Base-by-base conservation (phyloP, 2,888 invertebrate species). In the Sialis lutaria region DNA sequence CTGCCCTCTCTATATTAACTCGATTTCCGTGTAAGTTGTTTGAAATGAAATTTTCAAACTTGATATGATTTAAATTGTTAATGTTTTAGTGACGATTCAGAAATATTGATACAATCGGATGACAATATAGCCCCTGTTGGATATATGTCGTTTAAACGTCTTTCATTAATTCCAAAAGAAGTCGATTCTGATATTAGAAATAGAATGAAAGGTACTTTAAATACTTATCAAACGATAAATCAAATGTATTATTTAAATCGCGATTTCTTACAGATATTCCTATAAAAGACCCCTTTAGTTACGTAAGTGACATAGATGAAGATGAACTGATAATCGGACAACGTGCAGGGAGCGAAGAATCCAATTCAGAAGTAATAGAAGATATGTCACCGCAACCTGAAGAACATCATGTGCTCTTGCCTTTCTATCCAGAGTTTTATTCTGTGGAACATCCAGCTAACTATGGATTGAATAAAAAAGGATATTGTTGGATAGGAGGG, bases 71-170 rank as follows among this genome's bases (percentile, higher is more conserved):
- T n/a, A n/a, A n/a, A n/a, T n/a, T n/a, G 22, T 22, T 22, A n/a
- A 41, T 42, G 47, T 42, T 44, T 33, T 40, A 89, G 89, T 61
- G 87, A 88, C 65, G 82, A 87, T 57, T 80, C 78, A 56, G 88
- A 93, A 70, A 75, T 82, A 57, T 78, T 96, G 49, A 77, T 89
- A 54, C 91, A 92, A 63, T 83, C 93, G 22, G 82, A 88, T 57
- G 92, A 96, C 71, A 82, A 87, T 2, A 82, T 97, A 59, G 92
- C 93, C 32, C 89, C 95, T 6, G 96, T 96, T 46, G 95, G 91
- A 33, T 97, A 92, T 65, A 71, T 97, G 49, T 90, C 87, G 65
- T 77, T 97, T 55, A 81, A 76, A 54, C 83, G 84, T 65, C 67
- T 95, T 51, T 83, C 82, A 57, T 70, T 95, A 57, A 83, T 84